A percentile compares a stretch with the other conserved stretches of the same genome.
Evolutionary conservation across 2,113 vertebrate genomes (phyloP).

Genomic region (Raja brachyura): DNA sequence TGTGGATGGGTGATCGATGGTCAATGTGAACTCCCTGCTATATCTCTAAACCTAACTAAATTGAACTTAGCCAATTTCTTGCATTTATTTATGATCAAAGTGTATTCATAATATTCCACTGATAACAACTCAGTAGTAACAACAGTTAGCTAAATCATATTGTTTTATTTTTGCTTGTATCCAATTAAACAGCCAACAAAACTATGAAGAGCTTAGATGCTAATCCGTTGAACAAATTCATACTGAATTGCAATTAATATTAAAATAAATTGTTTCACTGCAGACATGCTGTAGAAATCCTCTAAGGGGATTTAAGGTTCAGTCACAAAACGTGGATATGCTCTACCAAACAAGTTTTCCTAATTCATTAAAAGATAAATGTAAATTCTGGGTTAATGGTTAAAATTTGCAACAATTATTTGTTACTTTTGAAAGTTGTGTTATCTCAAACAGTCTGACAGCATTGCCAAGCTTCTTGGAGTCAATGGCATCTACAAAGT

Average conservation of each 20-base stretch:
- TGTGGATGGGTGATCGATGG: too few relatives aligned
- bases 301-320: slow-evolving; percentile 13
- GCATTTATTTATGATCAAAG: background rate
- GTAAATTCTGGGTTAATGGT: background rate
- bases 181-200: background rate
- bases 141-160: background rate
- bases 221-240: background rate
- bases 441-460: background rate
- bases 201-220: too few relatives aligned
- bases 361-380: slow-evolving; percentile 19
- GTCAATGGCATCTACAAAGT: too few relatives aligned
- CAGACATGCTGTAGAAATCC: background rate
- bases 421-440: background rate
- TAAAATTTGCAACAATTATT: background rate
- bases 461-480: background rate
- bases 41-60: background rate
- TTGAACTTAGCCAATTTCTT: background rate
- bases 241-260: background rate
- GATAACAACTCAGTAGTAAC: background rate
- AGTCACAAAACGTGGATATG: background rate
- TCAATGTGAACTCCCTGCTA: too few relatives aligned
- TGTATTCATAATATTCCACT: background rate
- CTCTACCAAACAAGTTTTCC: background rate
- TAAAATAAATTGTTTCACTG: background rate
- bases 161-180: background rate